phyloP scores from a whole-genome alignment of 2,113 vertebrate genomes.

The Fregetta grallaria region DNA sequence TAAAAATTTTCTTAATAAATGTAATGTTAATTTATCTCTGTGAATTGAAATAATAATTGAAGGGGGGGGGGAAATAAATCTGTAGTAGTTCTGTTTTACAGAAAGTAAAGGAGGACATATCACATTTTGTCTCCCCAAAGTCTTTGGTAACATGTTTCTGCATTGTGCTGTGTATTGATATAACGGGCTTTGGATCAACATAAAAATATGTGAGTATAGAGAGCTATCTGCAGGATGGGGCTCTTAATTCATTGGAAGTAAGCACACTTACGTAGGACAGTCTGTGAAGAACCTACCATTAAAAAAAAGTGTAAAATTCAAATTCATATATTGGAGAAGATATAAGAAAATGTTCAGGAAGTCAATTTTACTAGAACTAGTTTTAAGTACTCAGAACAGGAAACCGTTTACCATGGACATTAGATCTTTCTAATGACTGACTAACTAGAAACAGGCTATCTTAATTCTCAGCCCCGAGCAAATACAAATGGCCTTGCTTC shows the following conservation, averaged over 20 bases:
- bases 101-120: neutral
- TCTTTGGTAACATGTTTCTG: neutral
- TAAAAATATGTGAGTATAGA: neutral
- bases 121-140: neutral
- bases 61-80: rapidly evolving
- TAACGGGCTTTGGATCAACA: neutral
- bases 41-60: neutral
- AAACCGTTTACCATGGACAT: constrained; percentile 93
- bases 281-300: neutral
- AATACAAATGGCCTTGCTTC: constrained; percentile 88
- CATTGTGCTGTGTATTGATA: neutral
- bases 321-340: constrained; percentile 49
- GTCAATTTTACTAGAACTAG: constrained; percentile 92
- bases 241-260: neutral
- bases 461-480: constrained; percentile 91
- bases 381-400: constrained; percentile 97
- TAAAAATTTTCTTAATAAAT: neutral
- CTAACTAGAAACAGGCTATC: constrained; percentile 97
- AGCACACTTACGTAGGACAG: neutral
- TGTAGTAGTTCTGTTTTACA: neutral
- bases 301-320: neutral
- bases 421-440: constrained; percentile 99
- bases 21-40: neutral
- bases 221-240: neutral
- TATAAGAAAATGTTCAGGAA: constrained; percentile 93